Conservation (phyloP, 2,113 vertebrate species). For the Scophthalmus maximus region DNA sequence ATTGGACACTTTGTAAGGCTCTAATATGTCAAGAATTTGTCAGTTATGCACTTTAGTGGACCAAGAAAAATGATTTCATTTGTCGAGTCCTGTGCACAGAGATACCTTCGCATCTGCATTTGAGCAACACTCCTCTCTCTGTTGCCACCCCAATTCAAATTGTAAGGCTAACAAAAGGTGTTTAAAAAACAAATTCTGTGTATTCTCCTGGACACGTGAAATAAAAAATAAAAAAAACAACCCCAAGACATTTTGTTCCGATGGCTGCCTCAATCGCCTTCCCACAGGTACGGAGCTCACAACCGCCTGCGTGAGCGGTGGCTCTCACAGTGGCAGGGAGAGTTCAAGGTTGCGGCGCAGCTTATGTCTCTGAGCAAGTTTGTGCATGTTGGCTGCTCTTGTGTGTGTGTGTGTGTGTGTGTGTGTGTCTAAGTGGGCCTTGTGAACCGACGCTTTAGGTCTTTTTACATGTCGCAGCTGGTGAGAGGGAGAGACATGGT, state of each 20-base stretch:
- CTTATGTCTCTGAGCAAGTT: constrained; percentile 62
- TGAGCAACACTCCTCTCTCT: background rate
- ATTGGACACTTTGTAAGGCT: background rate
- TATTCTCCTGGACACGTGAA: background rate
- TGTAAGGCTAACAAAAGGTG: background rate
- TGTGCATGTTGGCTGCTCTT: constrained; percentile 59
- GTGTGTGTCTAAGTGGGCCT: constrained; percentile 28
- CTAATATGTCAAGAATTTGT: background rate
- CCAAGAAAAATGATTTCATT: background rate
- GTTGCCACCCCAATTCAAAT: background rate
- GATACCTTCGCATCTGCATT: background rate
- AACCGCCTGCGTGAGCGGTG: background rate
- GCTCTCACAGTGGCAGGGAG: constrained; percentile 52
- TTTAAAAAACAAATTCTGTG: background rate
- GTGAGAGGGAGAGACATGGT: constrained; percentile 35
- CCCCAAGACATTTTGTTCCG: background rate
- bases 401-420: constrained; percentile 19
- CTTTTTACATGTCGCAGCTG: constrained; percentile 72
- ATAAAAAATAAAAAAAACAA: background rate
- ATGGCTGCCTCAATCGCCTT: background rate
- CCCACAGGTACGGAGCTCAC: constrained; percentile 9
- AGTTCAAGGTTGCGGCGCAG: constrained; percentile 76
- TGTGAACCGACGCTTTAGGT: constrained; percentile 64
- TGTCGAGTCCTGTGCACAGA: too few species aligned
- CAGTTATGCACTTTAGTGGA: background rate